Percentiles rank a stretch among this genome's conserved stretches.
Evolutionary conservation across 2,113 vertebrate species (phyloP).

Genomic region (Otolemur garnettii): DNA sequence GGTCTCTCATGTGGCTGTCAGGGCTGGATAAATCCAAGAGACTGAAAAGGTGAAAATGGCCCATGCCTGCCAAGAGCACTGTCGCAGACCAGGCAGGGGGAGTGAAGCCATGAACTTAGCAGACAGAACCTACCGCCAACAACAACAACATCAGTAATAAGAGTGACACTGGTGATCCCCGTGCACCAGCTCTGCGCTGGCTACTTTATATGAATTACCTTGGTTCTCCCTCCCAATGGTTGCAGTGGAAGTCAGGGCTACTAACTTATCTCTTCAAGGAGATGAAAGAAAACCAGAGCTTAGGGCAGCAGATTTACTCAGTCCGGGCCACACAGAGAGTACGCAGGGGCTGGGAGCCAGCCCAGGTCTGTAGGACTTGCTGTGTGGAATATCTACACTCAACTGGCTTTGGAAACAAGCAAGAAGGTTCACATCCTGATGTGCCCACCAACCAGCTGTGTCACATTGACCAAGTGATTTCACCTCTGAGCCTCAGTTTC

Average conservation of each 20-base stretch:
- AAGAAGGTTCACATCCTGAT: neutral
- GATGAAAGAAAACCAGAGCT: neutral
- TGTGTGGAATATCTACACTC: neutral
- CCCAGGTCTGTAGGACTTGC: neutral
- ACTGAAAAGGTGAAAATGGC: neutral
- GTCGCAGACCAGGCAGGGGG: neutral
- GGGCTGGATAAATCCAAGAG: neutral
- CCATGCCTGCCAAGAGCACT: neutral
- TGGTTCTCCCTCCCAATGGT: neutral
- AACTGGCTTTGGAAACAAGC: neutral
- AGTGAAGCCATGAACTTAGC: neutral
- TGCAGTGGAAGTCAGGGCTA: neutral
- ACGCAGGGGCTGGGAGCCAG: neutral
- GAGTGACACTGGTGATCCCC: rapidly evolving
- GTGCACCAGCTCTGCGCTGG: rapidly evolving
- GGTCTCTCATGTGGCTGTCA: neutral
- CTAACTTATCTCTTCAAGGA: neutral
- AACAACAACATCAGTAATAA: neutral
- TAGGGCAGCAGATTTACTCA: neutral
- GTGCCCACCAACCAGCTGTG: neutral
- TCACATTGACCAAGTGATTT: neutral
- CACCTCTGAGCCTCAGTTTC: neutral
- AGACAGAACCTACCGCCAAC: neutral
- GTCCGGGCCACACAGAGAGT: neutral
- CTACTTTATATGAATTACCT: rapidly evolving